These are phyloP conservation scores for Epiperipatus broadwayi DNA, from an alignment of 2,888 invertebrate species.

Conservation along the genomic window DNA sequence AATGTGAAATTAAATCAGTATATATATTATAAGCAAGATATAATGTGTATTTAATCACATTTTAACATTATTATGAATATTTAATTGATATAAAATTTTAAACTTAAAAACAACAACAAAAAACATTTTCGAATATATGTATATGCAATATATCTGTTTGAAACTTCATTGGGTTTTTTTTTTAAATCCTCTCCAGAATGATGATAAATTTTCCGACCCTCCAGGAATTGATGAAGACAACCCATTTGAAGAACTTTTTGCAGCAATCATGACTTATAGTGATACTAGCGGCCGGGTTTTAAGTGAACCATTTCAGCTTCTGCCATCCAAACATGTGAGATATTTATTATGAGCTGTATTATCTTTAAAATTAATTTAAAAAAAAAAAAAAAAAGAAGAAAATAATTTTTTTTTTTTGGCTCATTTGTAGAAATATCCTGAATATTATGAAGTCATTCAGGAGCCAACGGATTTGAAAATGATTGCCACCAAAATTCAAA, in stretches of 20 bases:
- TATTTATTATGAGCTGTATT: constrained; percentile 1
- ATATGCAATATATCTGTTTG: no score
- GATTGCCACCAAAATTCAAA: constrained; percentile 73
- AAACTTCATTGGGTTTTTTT: no score
- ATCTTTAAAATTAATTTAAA: no score
- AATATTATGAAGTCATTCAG: constrained; percentile 83
- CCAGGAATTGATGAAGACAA: constrained; percentile 47
- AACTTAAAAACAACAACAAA: no score
- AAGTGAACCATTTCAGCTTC: constrained; percentile 65
- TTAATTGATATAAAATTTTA: no score
- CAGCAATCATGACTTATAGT: constrained; percentile 64
- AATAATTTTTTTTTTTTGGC: constrained; percentile 16
- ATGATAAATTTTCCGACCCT: constrained; percentile 49
- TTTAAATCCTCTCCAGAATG: no score
- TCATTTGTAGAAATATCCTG: constrained; percentile 64
- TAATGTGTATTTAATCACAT: no score
- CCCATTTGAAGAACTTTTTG: constrained; percentile 71
- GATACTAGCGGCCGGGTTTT: constrained; percentile 58
- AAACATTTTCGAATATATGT: no score
- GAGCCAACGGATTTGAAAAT: constrained; percentile 82
- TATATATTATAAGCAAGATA: no score
- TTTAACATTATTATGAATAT: no score
- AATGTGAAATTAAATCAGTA: no score
- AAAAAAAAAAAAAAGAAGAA: no score
- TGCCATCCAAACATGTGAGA: constrained; percentile 62